Conservation (phyloP, 2,888 invertebrate species). For the Neoitamus cyanurus region DNA sequence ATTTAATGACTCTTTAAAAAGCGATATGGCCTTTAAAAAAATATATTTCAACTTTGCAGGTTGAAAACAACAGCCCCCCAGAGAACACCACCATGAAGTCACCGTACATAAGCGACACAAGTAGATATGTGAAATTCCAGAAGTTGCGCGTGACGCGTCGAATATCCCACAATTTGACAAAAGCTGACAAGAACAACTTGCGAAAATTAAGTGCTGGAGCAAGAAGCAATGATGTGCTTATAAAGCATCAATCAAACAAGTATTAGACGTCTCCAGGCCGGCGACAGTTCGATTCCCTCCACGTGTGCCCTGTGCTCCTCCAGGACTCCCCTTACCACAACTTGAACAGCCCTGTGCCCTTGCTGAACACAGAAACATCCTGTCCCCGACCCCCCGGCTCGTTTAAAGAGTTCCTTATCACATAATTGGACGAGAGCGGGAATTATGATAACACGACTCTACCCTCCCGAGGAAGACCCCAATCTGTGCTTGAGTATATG, state of each 20-base stretch:
- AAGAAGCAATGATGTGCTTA: slow-evolving; percentile 3
- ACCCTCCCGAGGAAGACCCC: slow-evolving; percentile 64
- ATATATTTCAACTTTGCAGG: background rate
- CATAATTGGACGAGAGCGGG: slow-evolving; percentile 27
- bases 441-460: slow-evolving; percentile 65
- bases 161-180: slow-evolving; percentile 5
- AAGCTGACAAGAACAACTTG: background rate
- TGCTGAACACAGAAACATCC: background rate
- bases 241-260: slow-evolving; percentile 27
- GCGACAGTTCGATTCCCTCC: background rate
- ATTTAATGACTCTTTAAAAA: too few relatives aligned
- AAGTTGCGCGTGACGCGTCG: background rate
- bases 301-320: background rate
- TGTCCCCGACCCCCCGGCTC: background rate
- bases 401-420: slow-evolving; percentile 16
- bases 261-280: slow-evolving; percentile 7
- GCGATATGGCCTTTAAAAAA: too few relatives aligned
- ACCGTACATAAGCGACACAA: background rate
- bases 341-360: background rate
- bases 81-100: background rate
- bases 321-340: background rate
- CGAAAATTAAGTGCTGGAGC: slow-evolving; percentile 15
- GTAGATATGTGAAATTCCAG: background rate
- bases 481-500: slow-evolving; percentile 64
- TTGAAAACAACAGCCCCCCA: background rate